A percentile compares a stretch with the other conserved stretches of the same genome.
phyloP scores from a whole-genome alignment of 2,797 vertebrate genomes.

The Gastrophryne carolinensis region DNA sequence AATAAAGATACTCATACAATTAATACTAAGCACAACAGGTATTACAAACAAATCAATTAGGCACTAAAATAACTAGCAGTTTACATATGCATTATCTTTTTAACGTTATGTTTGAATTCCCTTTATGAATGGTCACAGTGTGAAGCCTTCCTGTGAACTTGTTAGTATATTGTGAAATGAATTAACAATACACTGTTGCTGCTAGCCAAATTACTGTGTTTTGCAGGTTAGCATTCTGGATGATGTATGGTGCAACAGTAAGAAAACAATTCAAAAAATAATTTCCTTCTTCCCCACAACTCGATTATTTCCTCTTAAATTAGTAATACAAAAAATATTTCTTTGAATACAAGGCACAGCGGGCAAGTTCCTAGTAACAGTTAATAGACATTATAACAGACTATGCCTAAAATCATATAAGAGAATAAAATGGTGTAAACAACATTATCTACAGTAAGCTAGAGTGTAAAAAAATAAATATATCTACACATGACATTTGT shows the following conservation, averaged over 20 bases:
- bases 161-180: constrained; percentile 35
- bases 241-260: constrained; percentile 16
- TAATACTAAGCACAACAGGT: constrained; percentile 45
- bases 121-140: constrained; percentile 51
- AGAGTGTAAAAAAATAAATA: neutral
- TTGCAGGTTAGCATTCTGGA: constrained; percentile 29
- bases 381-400: neutral
- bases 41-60: constrained; percentile 49
- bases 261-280: constrained; percentile 34
- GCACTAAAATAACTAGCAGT: constrained; percentile 41
- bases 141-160: constrained; percentile 31
- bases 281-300: constrained; percentile 12
- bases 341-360: neutral
- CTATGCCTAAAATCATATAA: neutral
- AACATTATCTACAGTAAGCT: neutral
- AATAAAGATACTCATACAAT: constrained; percentile 48
- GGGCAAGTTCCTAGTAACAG: constrained; percentile 13
- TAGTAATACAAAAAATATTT: constrained; percentile 36
- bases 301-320: constrained; percentile 38
- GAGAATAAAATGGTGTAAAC: constrained; percentile 16
- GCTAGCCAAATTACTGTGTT: constrained; percentile 17
- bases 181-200: constrained; percentile 31
- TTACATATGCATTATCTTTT: constrained; percentile 48
- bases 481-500: no score
- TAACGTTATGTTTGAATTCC: constrained; percentile 48